These are phyloP conservation scores for Tricholauxania praeusta DNA, from an alignment of 2,888 invertebrate genomes.

Conservation along the genomic window DNA sequence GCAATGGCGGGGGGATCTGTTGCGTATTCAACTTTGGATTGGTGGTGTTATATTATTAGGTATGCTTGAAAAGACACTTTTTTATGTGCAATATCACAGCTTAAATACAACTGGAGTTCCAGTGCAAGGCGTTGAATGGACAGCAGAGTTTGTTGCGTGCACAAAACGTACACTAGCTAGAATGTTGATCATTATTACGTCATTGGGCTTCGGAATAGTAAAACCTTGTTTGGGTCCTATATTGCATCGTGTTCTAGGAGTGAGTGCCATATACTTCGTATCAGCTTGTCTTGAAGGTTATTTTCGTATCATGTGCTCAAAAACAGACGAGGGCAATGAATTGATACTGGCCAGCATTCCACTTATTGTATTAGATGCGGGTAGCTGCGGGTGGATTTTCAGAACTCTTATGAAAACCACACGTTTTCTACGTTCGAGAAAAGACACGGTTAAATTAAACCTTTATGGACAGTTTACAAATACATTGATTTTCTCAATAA, in stretches of 20 bases:
- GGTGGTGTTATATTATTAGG: constrained; percentile 90
- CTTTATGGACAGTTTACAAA: constrained; percentile 95
- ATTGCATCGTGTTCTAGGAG: constrained; percentile 87
- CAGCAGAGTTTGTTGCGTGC: constrained; percentile 92
- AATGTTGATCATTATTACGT: constrained; percentile 94
- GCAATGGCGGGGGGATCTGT: constrained; percentile 91
- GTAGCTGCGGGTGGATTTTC: constrained; percentile 96
- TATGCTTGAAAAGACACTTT: constrained; percentile 89
- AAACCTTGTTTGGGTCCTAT: constrained; percentile 92
- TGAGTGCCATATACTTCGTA: constrained; percentile 85
- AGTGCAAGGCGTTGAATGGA: constrained; percentile 79
- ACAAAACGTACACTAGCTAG: constrained; percentile 91
- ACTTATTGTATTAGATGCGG: constrained; percentile 84
- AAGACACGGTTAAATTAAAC: constrained; percentile 90
- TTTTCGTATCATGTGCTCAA: constrained; percentile 77
- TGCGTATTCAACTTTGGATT: constrained; percentile 96
- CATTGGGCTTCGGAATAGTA: constrained; percentile 95
- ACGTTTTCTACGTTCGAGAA: constrained; percentile 84
- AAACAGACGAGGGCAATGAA: constrained; percentile 73
- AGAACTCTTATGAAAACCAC: constrained; percentile 90
- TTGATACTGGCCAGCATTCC: constrained; percentile 86
- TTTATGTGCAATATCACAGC: constrained; percentile 88
- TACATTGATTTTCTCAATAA: constrained; percentile 89
- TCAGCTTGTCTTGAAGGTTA: constrained; percentile 90
- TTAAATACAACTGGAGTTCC: constrained; percentile 77